A percentile compares a stretch with the other conserved stretches of the same genome.
phyloP scores from a whole-genome alignment of 1,140 invertebrate genomes.

The Drosophila elegans region DNA sequence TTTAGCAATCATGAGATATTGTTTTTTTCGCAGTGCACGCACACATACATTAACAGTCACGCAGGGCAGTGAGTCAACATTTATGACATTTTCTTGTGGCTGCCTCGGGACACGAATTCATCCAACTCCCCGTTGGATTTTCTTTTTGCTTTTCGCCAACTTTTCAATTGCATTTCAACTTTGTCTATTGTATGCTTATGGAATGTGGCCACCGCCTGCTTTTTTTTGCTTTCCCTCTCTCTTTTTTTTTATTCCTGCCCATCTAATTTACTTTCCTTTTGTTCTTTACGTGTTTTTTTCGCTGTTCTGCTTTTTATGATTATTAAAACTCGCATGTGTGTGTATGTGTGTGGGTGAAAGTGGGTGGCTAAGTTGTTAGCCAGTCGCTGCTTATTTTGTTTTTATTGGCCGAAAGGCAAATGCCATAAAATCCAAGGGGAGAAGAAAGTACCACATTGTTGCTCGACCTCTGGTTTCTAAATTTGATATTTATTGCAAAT shows the following conservation, averaged over 20 bases:
- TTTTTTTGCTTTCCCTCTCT: slow-evolving; percentile 11
- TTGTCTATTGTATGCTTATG: slow-evolving; percentile 56
- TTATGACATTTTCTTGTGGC: slow-evolving; percentile 66
- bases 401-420: slow-evolving; percentile 35
- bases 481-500: slow-evolving; percentile 44
- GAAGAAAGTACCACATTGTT: slow-evolving; percentile 4
- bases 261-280: slow-evolving; percentile 45
- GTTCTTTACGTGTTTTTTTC: slow-evolving; percentile 31
- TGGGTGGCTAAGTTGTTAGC: slow-evolving; percentile 4
- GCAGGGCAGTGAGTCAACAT: slow-evolving; percentile 48
- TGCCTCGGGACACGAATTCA: slow-evolving; percentile 8
- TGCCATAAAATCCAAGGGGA: slow-evolving; percentile 3
- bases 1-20: no score
- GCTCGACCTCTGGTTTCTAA: slow-evolving; percentile 1
- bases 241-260: slow-evolving; percentile 11
- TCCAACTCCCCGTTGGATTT: not conserved
- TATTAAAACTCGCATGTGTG: slow-evolving; percentile 56
- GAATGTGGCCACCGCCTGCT: slow-evolving; percentile 22
- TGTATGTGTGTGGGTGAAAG: not conserved
- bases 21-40: not conserved
- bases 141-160: slow-evolving; percentile 35
- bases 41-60: not conserved
- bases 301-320: slow-evolving; percentile 57
- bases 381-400: slow-evolving; percentile 30
- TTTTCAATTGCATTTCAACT: slow-evolving; percentile 79